A percentile compares a stretch with the other conserved stretches of the same genome.
phyloP scores from a whole-genome alignment of 1,140 invertebrate genomes.

The Hylyphantes graminicola region DNA sequence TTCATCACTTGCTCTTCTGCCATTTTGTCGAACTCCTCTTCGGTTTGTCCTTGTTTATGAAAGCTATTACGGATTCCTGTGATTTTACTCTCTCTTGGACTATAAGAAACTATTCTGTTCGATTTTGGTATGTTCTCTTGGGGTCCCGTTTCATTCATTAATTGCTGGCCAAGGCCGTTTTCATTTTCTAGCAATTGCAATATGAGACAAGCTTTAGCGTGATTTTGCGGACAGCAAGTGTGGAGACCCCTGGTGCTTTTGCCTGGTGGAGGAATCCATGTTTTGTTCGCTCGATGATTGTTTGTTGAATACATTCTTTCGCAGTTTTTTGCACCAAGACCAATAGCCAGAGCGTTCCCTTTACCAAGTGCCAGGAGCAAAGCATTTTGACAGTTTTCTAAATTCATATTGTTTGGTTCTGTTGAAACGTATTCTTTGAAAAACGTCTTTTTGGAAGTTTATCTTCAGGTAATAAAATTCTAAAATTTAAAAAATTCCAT shows the following conservation, averaged over 20 bases:
- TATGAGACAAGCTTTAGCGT: conserved; percentile 1
- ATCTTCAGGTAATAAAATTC: no score
- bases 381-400: not conserved
- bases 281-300: not conserved
- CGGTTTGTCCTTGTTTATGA: not conserved
- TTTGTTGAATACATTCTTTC: no score
- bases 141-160: not conserved
- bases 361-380: not conserved
- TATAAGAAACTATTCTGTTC: not conserved
- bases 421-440: no score
- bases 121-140: not conserved
- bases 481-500: no score
- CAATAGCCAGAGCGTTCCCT: conserved; percentile 3
- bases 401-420: not conserved
- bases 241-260: not conserved
- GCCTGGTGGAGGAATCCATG: conserved; percentile 34
- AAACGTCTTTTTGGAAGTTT: no score
- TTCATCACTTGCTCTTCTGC: not conserved
- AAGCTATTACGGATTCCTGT: not conserved
- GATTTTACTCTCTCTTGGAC: not conserved
- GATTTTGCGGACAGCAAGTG: conserved; percentile 7
- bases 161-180: not conserved
- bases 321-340: not conserved
- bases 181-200: not conserved
- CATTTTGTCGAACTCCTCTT: not conserved